Evolutionary conservation across 2,888 invertebrate genomes (phyloP), one percentile per base, ranked within the genome.

Genomic region (Linnaemya tessellans): DNA sequence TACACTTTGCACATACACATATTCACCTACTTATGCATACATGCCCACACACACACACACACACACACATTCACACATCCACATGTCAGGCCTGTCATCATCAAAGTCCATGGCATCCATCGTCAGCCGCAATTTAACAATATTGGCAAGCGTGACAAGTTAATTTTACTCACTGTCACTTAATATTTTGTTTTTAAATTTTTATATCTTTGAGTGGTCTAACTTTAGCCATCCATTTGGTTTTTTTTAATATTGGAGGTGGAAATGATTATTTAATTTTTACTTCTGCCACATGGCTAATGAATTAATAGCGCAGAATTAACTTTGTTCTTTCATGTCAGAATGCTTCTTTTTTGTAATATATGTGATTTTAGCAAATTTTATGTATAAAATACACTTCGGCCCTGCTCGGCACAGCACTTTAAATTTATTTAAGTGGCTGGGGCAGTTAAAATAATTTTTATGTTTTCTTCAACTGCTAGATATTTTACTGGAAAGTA

Each of bases 111-210:
- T 43, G 51, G 15, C 20, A 20, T 60, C 60, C 30, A 22, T 60
- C 60, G 18, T 65, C 75, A 67, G 58, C 22, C 70, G 65, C 64
- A 67, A 60, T 41, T 74, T 51, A 67, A 30, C 43, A 35, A 64
- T n/a, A 58, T 64, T 49, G 64, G 65, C 49, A 71, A 51, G 65
- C 49, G 54, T 74, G 79, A 64, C 84, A 84, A 74, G 58, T 74
- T 81, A 79, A 81, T 85, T 78, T 85, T 70, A 65, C 78, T 73
- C 56, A 54, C 64, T 74, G 68, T 56, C 80, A 84, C 60, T 84
- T 58, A 38, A 18, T 10, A 54, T 43, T 58, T 74, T 79, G 1
- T 58, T 35, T 30, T 58, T 30, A 18, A 20, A 11, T 54, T 65
- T 38, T 58, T 25, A 18, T 20, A 51, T 43, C 41, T 56, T 41